Evolutionary conservation across 2,888 invertebrate genomes (phyloP), one percentile per base, ranked within the genome.

Genomic region (Heliconius charithonia): DNA sequence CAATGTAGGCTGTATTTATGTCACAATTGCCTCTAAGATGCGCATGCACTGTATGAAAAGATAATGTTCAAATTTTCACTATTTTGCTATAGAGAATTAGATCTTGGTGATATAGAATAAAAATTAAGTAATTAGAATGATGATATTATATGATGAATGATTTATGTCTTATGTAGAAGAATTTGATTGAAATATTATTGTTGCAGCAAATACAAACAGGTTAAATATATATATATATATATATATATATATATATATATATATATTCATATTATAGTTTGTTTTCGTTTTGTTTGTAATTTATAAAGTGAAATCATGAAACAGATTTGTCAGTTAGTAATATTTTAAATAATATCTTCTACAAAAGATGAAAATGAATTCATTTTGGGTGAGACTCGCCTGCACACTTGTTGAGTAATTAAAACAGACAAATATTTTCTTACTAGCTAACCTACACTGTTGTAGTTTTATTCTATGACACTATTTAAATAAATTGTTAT

Each of bases 401-500:
- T 88, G 89, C 89, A 90, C 89, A 87, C 86, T 91, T 92, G 91
- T 91, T 93, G 86, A 88, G 87, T 92, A 92, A 78, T 79, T 70
- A 79, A 51, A 66, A 78, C 73, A 81, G 69, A 82, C 75, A 87
- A 89, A 87, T 92, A 91, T 91, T 92, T 90, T 91, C 90, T 84
- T 90, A 91, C 86, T 86, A 86, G 83, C 84, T 88, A 87, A 86
- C 83, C 82, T 82, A 86, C 84, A 86, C 82, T 82, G 86, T 88
- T 80, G 85, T 90, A 89, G 88, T 87, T 79, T 85, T 90, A 87
- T 89, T 87, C 86, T 88, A 87, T 83, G 84, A 86, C 86, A 87
- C 85, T 84, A 85, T 83, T 75, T 81, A 85, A 81, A 83, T 84
- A 82, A 85, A 85, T 84, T 85, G 82, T 81, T 83, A 81, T 83